phyloP scores from a whole-genome alignment of 35 echinoderm and acorn worm species.

The Diadema setosum region DNA sequence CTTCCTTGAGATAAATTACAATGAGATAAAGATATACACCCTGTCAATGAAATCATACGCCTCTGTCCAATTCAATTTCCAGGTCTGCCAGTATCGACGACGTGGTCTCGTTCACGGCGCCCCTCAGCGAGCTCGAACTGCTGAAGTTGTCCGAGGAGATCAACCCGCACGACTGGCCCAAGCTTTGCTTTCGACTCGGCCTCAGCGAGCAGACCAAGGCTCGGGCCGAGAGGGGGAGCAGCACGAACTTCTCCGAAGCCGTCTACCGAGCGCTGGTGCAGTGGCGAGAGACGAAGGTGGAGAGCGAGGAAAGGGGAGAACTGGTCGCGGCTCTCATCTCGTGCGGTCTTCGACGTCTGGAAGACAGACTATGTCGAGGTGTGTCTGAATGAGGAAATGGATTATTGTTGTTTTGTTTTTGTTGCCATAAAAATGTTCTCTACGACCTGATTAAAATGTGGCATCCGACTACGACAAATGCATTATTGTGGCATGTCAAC shows the following conservation, averaged over 20 bases:
- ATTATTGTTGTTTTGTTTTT: too few relatives aligned
- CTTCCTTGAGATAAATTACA: too few relatives aligned
- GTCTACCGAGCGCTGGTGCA: background rate
- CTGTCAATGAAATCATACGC: too few relatives aligned
- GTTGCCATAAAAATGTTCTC: too few relatives aligned
- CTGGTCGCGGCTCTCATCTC: background rate
- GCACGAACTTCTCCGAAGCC: background rate
- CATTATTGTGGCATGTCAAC: too few relatives aligned
- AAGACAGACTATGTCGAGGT: background rate
- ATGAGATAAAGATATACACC: too few relatives aligned
- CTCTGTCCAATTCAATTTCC: background rate
- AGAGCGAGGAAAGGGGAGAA: slow-evolving; percentile 1
- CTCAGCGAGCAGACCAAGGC: background rate
- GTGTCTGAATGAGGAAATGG: too few relatives aligned
- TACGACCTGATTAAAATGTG: too few relatives aligned
- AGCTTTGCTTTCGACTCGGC: background rate
- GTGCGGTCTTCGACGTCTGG: background rate
- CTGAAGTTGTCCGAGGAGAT: background rate
- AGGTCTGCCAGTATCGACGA: background rate
- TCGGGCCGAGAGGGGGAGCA: background rate
- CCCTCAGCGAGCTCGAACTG: background rate
- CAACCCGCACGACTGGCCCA: background rate
- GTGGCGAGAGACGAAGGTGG: background rate
- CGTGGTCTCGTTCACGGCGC: background rate
- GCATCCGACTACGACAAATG: too few relatives aligned